A percentile compares a stretch with the other conserved stretches of the same genome.
phyloP scores from a whole-genome alignment of 2,888 invertebrate species.

The Amphimallon solstitiale region DNA sequence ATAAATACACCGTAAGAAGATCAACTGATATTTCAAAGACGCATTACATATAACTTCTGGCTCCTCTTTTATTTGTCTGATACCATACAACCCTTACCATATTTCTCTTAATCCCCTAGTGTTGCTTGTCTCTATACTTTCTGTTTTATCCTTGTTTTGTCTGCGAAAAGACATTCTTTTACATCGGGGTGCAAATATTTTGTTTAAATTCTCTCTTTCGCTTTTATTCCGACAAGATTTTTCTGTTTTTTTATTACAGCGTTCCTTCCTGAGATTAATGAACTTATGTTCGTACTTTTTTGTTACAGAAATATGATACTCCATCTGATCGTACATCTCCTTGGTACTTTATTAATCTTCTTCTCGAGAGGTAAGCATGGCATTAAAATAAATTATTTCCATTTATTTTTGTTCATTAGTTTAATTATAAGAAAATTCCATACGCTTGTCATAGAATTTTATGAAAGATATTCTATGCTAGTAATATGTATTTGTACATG shows the following conservation, averaged over 20 bases:
- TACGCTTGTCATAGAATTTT: too few species aligned
- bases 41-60: slow-evolving; percentile 48
- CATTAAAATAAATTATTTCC: background rate
- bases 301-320: slow-evolving; percentile 30
- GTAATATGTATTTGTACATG: too few species aligned
- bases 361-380: slow-evolving; percentile 5
- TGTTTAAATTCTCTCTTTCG: background rate
- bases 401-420: background rate
- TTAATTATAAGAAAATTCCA: too few species aligned
- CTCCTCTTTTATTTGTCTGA: slow-evolving; percentile 48
- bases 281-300: background rate
- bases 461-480: too few species aligned
- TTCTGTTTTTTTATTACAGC: background rate
- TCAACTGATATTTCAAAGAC: slow-evolving; percentile 48
- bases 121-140: slow-evolving; percentile 31
- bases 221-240: background rate
- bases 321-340: slow-evolving; percentile 2
- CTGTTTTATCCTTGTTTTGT: slow-evolving; percentile 4
- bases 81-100: slow-evolving; percentile 41
- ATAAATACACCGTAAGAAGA: slow-evolving; percentile 21
- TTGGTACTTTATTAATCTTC: slow-evolving; percentile 8
- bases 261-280: background rate
- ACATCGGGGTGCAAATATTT: background rate
- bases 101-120: background rate
- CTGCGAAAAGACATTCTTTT: background rate